Evolutionary conservation across 1,140 invertebrate genomes (phyloP).

Genomic region (Bombus pyrosoma): DNA sequence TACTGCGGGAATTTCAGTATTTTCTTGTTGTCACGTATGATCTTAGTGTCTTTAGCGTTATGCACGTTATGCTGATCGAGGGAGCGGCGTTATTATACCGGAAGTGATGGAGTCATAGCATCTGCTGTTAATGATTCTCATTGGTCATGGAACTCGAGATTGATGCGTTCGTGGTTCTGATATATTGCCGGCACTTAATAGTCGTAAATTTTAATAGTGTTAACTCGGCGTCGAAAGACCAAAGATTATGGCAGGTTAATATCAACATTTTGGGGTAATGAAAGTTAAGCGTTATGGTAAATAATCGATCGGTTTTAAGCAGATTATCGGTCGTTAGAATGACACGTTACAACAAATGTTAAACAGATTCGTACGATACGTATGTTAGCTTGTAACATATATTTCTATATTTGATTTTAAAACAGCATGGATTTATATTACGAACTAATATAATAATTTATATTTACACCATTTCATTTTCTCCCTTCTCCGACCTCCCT

Average conservation of each 20-base stretch:
- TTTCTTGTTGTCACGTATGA: neutral
- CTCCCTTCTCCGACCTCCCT: no score
- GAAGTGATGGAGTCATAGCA: neutral
- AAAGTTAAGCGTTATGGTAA: neutral
- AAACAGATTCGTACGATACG: neutral
- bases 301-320: neutral
- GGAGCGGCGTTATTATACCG: neutral
- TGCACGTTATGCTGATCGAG: neutral
- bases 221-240: neutral
- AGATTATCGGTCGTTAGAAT: neutral
- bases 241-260: neutral
- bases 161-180: neutral
- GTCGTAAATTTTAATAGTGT: neutral
- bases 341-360: neutral
- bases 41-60: neutral
- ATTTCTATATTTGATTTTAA: no score
- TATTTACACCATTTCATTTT: no score
- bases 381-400: no score
- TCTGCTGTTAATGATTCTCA: slow-evolving; percentile 11
- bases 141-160: neutral
- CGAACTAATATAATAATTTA: no score
- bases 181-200: neutral
- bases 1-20: no score
- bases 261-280: neutral
- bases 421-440: no score